Base-by-base conservation (phyloP, 2,888 invertebrate species). In the Drosophila pullipes region DNA sequence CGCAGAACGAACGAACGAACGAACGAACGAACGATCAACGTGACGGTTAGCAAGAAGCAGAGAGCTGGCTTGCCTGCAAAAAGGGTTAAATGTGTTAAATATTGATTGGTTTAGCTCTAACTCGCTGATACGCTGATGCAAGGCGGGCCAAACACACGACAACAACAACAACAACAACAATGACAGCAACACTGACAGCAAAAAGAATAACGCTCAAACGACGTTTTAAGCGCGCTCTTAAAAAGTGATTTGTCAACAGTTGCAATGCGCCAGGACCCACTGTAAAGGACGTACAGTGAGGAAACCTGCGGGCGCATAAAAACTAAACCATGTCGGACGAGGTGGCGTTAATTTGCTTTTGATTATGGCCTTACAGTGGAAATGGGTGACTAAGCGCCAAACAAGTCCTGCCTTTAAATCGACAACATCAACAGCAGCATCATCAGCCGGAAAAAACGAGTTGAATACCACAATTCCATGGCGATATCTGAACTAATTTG, bases 11-110 rank as follows among this genome's bases (percentile, higher is more conserved):
- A 75, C 83, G 79, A 86, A 39, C 39, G 79, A 86, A 39, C 39
- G n/a, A n/a, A n/a, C n/a, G 74, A 50, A 30, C 50, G 74, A 79
- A 74, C 82, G 87, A 87, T 86, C 85, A 82, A 71, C 73, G 61
- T 60, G 67, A 65, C 50, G 63, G 31, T 35, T 37, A 58, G 52
- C 53, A 49, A 50, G 53, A 49, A 41, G 64, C 53, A 58, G 68
- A 57, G 74, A 62, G 60, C 30, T 53, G 62, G 69, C 47, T 54
- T 69, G 18, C 44, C 64, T 57, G 74, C 79, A 79, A 80, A 82
- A 83, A 87, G 87, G 87, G 87, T 88, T 89, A 88, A 89, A 88
- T 87, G 87, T 87, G 87, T 88, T 88, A 87, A 87, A 88, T 88
- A 89, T 88, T 88, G 87, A 89, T 89, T 87, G 86, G 84, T 76